Evolutionary conservation across 1,140 invertebrate genomes (phyloP), one percentile per base, ranked within the genome.

Genomic region (Drosophila watanabei): DNA sequence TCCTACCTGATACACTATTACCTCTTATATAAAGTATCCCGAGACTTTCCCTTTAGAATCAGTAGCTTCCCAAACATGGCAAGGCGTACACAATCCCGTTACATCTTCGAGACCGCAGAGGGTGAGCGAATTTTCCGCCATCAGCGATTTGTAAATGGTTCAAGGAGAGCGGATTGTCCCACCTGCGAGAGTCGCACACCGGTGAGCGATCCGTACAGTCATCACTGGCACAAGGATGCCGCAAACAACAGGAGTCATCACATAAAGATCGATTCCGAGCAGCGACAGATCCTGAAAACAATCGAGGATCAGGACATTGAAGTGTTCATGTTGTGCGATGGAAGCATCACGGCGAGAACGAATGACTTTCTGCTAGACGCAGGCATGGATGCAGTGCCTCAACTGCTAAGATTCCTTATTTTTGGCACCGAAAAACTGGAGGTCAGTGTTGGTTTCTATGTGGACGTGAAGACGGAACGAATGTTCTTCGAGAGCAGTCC

Each of bases 261-360:
- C 9, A 72, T 87, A 0, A 48, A 80, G 10, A 7, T 88, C 7
- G 30, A 61, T 13, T 1, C 59, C 2, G 43, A 64, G 1, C 61
- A 88, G 14, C 78, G 61, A 28, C 4, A 64, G 10, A 28, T 88
- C 11, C 58, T 88, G 0, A 60, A 78, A 20, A 48, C 41, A 1
- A 84, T 88, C 33, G 84, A 88, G 5, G 33, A 37, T 24, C 41
- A 75, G 32, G 49, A 39, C 1, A 39, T 88, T 18, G 80, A 88
- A n/a, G 79, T 69, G 4, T 87, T 88, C 35, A 35, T 87, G n/a
- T 51, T 87, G 6, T 87, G 80, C 61, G 84, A 87, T 51, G 84
- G 75, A 10, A 88, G 77, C 33, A 49, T 63, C 0, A 24, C 57
- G 9, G 13, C 35, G 1, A 82, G 84, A 16, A 83, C 84, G 0